Base-by-base conservation (phyloP, 2,113 vertebrate genomes). In the Syrmaticus mikado region DNA sequence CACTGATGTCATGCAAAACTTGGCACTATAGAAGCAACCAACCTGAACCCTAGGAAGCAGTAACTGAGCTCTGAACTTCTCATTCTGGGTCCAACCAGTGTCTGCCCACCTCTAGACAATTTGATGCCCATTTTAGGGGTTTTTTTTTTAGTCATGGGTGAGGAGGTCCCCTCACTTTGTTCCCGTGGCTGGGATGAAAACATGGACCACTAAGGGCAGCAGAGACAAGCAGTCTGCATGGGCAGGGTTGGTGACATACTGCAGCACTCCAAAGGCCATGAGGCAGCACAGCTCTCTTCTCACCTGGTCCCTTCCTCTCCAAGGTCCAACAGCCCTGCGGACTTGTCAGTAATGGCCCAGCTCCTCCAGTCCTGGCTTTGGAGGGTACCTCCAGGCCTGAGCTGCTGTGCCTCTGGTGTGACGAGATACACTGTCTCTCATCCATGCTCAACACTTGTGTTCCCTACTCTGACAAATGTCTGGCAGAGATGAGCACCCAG, bases 1-100 rank as follows among this genome's bases (percentile, higher is more conserved):
- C 21, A 41, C 16, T 2, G 1, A 41, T 48, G 24, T 25, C 0
- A 1, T 18, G 34, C 38, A 87, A 85, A 91, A 58, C 0, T 2
- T 13, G 18, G 65, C 8, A 13, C 46, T 64, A 48, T 24, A 71
- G 40, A 74, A 81, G 25, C 8, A 81, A 80, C 20, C 45, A 86
- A 91, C 48, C 22, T 45, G 71, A 67, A 87, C 10, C 60, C 52
- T 5, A 0, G n/a, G 36, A 61, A 65, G 36, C 18, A 48, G 82
- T 25, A 85, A 71, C 66, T 45, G 30, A 53, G 34, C 50, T 60
- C 48, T 45, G 72, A n/a, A 8, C 34, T 60, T 27, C 22, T n/a
- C 41, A 4, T 48, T 62, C 57, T 41, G 8, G 27, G 28, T 30
- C 57, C 27, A 36, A 24, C 0, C 2, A 57, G 13, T 2, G 8